Evolutionary conservation across 1,140 invertebrate species (phyloP), one percentile per base, ranked within the genome.

Genomic region (Sycophaga agraensis): DNA sequence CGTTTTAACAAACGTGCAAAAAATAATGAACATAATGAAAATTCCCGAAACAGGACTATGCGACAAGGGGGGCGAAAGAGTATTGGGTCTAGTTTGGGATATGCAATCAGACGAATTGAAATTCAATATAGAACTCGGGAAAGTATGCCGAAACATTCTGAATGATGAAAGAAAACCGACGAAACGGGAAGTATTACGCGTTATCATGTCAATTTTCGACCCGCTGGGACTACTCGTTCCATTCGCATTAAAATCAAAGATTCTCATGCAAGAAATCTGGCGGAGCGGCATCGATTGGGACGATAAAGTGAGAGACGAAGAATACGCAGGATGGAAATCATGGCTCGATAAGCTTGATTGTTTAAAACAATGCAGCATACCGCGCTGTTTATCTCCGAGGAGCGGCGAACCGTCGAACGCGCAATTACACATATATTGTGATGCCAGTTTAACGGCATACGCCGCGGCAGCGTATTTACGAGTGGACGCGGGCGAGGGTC

Each of bases 201-300:
- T n/a, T n/a, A n/a, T n/a, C n/a, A n/a, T n/a, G n/a, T n/a, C n/a
- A n/a, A n/a, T n/a, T n/a, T n/a, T n/a, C n/a, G n/a, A n/a, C n/a
- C n/a, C n/a, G n/a, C n/a, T n/a, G n/a, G n/a, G n/a, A n/a, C n/a
- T n/a, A n/a, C n/a, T n/a, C n/a, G n/a, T n/a, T n/a, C 49, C 49
- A 2, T 51, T 37, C n/a, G 39, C 49, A 5, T 12, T 51, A 39
- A 6, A 39, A 22, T 35, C 49, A 3, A 35, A 39, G 39, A 21
- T 51, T 1, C 4, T 39, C 12, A 21, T 51, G 17, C 31, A 39
- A 22, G 31, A 51, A 12, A 51, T 51, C 14, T 51, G 73, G 69
- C 6, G 12, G 8, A 40, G 37, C n/a, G 43, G 37, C 3, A 53
- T 51, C 14, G 4, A 12, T 14, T 64, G 55, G 62, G 62, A 64